A percentile compares a stretch with the other conserved stretches of the same genome.
Conservation (phyloP, 2,113 vertebrate genomes). For the Dasypus novemcinctus region DNA sequence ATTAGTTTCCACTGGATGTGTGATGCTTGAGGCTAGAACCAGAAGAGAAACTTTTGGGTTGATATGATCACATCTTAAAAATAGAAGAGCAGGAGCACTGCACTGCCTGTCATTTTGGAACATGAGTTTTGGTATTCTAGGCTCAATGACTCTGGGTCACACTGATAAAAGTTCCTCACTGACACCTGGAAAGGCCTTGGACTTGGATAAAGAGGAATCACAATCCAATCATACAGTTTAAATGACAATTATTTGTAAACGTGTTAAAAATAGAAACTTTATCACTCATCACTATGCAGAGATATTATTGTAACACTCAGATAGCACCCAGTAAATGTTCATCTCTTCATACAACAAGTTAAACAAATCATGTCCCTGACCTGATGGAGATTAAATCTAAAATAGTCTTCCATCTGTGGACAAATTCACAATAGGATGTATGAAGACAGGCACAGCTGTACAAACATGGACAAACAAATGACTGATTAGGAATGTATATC, state of each 20-base stretch:
- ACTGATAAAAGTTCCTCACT: background rate
- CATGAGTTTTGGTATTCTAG: background rate
- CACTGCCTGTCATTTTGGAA: background rate
- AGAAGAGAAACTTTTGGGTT: background rate
- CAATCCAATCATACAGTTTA: background rate
- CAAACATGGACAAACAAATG: background rate
- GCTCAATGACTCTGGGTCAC: background rate
- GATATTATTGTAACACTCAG: background rate
- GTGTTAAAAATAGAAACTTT: background rate
- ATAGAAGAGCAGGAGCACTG: fast-evolving
- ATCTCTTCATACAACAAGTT: background rate
- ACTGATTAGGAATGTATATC: background rate
- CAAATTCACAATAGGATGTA: background rate
- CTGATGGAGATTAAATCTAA: background rate
- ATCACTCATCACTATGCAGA: background rate
- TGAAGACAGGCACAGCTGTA: background rate
- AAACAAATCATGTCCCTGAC: background rate
- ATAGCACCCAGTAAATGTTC: background rate
- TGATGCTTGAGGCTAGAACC: background rate
- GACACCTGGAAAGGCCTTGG: background rate
- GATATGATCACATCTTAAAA: background rate
- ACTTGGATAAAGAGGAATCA: background rate
- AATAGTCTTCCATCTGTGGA: background rate
- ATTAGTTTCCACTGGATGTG: background rate
- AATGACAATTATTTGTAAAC: background rate